Evolutionary conservation across 2,888 invertebrate genomes (phyloP), one percentile per base, ranked within the genome.

Genomic region (Patella ulyssiponensis): DNA sequence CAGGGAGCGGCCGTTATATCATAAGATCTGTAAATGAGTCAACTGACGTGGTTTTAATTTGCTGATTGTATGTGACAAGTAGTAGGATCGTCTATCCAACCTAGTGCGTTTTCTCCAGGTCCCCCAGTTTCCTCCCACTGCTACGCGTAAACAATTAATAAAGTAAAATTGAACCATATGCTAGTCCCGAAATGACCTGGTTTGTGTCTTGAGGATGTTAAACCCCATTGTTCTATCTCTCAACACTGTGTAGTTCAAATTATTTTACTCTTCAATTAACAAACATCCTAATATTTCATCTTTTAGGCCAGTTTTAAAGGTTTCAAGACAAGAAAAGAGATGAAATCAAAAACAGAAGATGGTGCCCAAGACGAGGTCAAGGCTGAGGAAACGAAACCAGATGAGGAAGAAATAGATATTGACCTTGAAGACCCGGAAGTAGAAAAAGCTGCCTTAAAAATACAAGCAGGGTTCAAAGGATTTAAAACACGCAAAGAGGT

Each of bases 221-320:
- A 4, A 4, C 33, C 33, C 33, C 33, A 3, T 4, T 4, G 2
- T 3, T 33, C 33, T 33, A 4, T 5, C 79, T 88, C 87, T 51
- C 85, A n/a, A n/a, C n/a, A n/a, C n/a, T n/a, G n/a, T n/a, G n/a
- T n/a, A n/a, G 3, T 27, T 27, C 27, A 27, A 27, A 27, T 3
- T 27, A 27, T 27, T 3, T 27, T 27, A 27, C 27, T 27, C 27
- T 33, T 33, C 4, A 44, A 44, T 44, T 44, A 44, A 44, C 44
- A 7, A 1, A 44, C 44, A 44, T 44, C 7, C 7, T 44, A 44
- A 9, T 44, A 33, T 44, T 44, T 9, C 9, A 9, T 44, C 83
- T 89, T 89, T 76, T 88, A 90, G 75, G 87, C 88, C 72, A 85
- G 86, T 56, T 87, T 88, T 79, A 82, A 85, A 80, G 86, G 86